Evolutionary conservation across 2,888 invertebrate species (phyloP).

Genomic region (Blera fallax): DNA sequence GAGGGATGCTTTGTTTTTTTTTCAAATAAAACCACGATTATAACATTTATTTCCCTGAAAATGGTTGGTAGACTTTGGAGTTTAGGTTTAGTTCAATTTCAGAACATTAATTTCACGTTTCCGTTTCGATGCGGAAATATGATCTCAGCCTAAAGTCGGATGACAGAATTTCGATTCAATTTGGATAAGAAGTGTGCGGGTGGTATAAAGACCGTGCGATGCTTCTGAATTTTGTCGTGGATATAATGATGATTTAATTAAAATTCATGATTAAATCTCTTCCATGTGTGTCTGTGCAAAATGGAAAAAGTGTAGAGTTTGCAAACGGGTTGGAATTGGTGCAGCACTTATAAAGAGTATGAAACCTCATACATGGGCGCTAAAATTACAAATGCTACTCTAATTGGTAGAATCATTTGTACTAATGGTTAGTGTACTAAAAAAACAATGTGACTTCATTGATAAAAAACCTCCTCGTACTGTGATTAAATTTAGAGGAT

Average conservation of each 20-base stretch:
- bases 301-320: too few relatives aligned
- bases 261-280: background rate
- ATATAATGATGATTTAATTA: constrained; percentile 3
- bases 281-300: too few relatives aligned
- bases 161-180: constrained; percentile 17
- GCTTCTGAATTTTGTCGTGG: background rate
- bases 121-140: constrained; percentile 26
- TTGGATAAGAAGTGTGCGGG: background rate
- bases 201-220: background rate
- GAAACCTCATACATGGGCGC: too few relatives aligned
- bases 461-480: too few relatives aligned
- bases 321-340: too few relatives aligned
- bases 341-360: too few relatives aligned
- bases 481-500: too few relatives aligned
- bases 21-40: constrained; percentile 11
- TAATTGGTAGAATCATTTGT: too few relatives aligned
- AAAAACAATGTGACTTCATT: too few relatives aligned
- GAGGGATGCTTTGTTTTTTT: constrained; percentile 17
- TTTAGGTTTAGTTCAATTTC: constrained; percentile 36
- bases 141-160: constrained; percentile 13
- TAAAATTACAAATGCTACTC: too few relatives aligned
- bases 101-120: constrained; percentile 42
- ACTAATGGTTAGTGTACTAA: too few relatives aligned
- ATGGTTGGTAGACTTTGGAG: background rate
- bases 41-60: constrained; percentile 9